phyloP scores from a whole-genome alignment of 1,140 invertebrate genomes.

The Lasioglossum baleicum region DNA sequence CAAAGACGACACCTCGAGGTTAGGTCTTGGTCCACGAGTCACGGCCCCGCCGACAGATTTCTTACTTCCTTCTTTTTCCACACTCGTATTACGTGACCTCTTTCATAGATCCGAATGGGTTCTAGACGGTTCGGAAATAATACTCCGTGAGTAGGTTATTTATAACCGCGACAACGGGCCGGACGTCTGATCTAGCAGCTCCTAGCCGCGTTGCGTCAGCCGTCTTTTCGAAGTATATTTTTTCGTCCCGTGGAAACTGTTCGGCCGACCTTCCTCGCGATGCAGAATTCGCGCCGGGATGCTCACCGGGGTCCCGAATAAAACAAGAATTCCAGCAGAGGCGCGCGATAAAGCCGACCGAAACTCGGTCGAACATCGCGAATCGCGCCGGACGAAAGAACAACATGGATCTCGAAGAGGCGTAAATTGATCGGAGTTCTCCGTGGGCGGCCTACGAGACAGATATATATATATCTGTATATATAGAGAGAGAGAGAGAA shows the following conservation, averaged over 20 bases:
- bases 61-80: slow-evolving; percentile 55
- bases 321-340: not conserved
- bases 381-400: too few relatives aligned
- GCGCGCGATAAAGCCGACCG: too few relatives aligned
- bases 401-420: too few relatives aligned
- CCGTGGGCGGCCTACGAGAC: too few relatives aligned
- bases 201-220: slow-evolving; percentile 48
- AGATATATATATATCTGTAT: too few relatives aligned
- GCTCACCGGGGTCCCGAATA: not conserved
- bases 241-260: slow-evolving; percentile 43
- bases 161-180: slow-evolving; percentile 60
- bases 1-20: too few relatives aligned
- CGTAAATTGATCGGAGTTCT: too few relatives aligned
- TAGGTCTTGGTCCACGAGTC: too few relatives aligned
- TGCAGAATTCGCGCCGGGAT: not conserved
- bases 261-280: slow-evolving; percentile 16
- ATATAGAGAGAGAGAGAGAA: not conserved
- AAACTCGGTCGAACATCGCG: too few relatives aligned
- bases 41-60: too few relatives aligned
- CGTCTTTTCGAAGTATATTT: slow-evolving; percentile 48
- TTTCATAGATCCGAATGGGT: slow-evolving; percentile 55
- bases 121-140: slow-evolving; percentile 64
- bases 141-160: slow-evolving; percentile 62
- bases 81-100: slow-evolving; percentile 58
- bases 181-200: slow-evolving; percentile 58